phyloP scores from a whole-genome alignment of 2,797 vertebrate species.

The Alfaro cultratus region DNA sequence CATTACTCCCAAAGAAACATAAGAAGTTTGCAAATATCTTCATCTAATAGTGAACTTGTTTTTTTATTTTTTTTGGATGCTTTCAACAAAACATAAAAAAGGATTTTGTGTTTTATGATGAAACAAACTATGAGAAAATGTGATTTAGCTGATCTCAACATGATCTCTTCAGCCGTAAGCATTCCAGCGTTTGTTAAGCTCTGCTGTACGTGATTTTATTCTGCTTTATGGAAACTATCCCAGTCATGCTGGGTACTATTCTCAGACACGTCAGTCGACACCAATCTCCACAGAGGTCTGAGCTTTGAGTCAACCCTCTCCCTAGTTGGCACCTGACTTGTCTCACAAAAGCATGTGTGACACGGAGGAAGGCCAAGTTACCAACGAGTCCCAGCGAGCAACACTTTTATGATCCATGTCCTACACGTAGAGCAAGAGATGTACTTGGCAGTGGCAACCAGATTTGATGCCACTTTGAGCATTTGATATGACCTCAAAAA shows the following conservation, averaged over 20 bases:
- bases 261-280: conserved; percentile 37
- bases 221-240: conserved; percentile 59
- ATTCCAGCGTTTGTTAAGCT: background rate
- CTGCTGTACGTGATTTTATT: conserved; percentile 16
- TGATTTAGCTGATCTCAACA: background rate
- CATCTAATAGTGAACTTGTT: background rate
- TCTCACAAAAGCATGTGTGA: conserved; percentile 14
- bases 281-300: conserved; percentile 16
- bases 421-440: background rate
- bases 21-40: background rate
- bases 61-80: background rate
- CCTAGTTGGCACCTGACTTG: conserved; percentile 21
- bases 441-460: background rate
- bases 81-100: background rate
- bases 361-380: conserved; percentile 18
- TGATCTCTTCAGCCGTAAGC: background rate
- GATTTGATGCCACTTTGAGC: background rate
- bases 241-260: conserved; percentile 55
- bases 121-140: background rate
- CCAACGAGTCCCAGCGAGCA: conserved; percentile 22
- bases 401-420: conserved; percentile 6
- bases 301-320: conserved; percentile 29
- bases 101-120: background rate
- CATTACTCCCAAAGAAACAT: background rate
- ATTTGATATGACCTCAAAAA: background rate